phyloP scores from a whole-genome alignment of 2,888 invertebrate genomes.

The Lamproptera curius region DNA sequence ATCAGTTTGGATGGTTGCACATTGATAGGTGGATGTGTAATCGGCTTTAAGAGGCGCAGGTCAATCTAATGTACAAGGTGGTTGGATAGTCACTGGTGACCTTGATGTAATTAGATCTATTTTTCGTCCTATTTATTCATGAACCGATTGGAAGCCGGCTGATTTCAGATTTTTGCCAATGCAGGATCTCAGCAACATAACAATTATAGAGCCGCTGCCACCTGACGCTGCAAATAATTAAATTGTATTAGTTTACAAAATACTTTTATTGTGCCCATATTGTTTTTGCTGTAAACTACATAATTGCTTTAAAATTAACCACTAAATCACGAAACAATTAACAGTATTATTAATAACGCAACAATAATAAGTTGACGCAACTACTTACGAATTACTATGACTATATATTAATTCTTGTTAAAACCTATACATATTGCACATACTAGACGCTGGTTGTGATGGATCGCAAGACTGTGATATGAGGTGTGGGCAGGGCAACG shows the following conservation, averaged over 20 bases:
- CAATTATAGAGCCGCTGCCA: slow-evolving; percentile 46
- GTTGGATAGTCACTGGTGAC: slow-evolving; percentile 53
- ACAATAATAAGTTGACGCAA: too few species aligned
- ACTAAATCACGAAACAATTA: too few species aligned
- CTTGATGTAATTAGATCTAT: slow-evolving; percentile 44
- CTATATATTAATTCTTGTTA: too few species aligned
- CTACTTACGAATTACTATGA: too few species aligned
- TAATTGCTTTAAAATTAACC: too few species aligned
- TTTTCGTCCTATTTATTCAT: slow-evolving; percentile 54
- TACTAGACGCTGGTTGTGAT: slow-evolving; percentile 32
- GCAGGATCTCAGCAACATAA: slow-evolving; percentile 32
- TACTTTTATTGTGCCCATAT: too few species aligned
- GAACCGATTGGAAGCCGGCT: slow-evolving; percentile 46
- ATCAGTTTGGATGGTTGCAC: slow-evolving; percentile 41
- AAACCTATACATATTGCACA: slow-evolving; percentile 25
- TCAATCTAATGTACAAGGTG: slow-evolving; percentile 51
- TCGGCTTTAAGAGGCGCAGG: slow-evolving; percentile 36
- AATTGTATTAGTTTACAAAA: neutral
- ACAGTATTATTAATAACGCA: too few species aligned
- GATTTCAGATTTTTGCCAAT: slow-evolving; percentile 35
- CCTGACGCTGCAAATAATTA: slow-evolving; percentile 39
- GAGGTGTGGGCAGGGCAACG: slow-evolving; percentile 2
- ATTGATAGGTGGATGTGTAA: slow-evolving; percentile 44
- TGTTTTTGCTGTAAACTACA: too few species aligned
- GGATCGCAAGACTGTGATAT: slow-evolving; percentile 30